Conservation (phyloP, 2,888 invertebrate genomes). For the Tineola bisselliella region DNA sequence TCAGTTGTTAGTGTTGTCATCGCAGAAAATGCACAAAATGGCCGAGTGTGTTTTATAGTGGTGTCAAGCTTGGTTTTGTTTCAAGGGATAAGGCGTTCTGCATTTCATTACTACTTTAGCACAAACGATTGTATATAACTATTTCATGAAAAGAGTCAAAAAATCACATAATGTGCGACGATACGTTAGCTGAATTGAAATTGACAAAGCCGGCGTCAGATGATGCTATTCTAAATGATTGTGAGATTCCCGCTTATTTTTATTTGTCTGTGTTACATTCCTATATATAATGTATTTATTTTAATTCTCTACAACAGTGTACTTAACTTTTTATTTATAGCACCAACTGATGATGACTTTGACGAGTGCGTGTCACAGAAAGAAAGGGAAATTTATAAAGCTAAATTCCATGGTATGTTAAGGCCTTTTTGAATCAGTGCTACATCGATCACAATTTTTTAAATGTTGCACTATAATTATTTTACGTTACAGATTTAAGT, state of each 20-base stretch:
- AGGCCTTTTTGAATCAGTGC: not conserved
- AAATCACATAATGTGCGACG: constrained; percentile 15
- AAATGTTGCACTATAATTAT: not conserved
- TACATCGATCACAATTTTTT: constrained; percentile 9
- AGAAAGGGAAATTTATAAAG: constrained; percentile 60
- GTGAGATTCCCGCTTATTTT: constrained; percentile 9
- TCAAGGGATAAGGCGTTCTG: too few species aligned
- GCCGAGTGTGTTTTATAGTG: too few species aligned
- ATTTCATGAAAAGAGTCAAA: not conserved
- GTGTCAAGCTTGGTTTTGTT: too few species aligned
- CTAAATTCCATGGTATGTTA: constrained; percentile 51
- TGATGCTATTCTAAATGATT: constrained; percentile 20
- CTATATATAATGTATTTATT: not conserved
- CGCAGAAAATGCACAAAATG: too few species aligned
- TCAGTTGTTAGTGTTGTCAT: too few species aligned
- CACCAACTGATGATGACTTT: constrained; percentile 55
- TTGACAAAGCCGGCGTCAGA: not conserved
- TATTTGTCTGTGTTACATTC: not conserved
- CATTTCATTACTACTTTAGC: too few species aligned
- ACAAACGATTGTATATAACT: not conserved
- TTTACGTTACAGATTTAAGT: constrained; percentile 62
- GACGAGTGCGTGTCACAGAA: constrained; percentile 63
- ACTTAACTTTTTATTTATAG: constrained; percentile 28
- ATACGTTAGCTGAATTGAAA: constrained; percentile 8
- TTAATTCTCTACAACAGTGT: not conserved